A percentile compares a stretch with the other conserved stretches of the same genome.
phyloP scores from a whole-genome alignment of 2,113 vertebrate genomes.

The Heterotis niloticus region DNA sequence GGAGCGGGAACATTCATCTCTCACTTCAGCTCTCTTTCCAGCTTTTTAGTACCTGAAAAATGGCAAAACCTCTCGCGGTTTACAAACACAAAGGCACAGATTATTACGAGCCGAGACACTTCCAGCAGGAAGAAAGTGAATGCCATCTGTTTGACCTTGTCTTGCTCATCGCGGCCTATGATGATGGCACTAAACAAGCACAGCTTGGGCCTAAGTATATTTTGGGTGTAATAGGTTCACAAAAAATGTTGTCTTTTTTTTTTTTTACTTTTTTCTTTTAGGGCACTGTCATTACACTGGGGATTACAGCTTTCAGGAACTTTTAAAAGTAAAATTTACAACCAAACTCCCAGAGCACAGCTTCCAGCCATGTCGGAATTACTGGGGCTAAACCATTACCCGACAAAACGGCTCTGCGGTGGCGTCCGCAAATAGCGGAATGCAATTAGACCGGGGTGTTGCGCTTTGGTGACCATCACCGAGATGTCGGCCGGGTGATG shows the following conservation, averaged over 20 bases:
- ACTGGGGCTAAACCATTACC: neutral
- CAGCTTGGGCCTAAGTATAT: neutral
- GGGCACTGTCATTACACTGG: conserved; percentile 25
- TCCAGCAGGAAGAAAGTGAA: neutral
- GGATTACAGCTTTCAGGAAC: conserved; percentile 31
- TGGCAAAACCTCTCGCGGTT: neutral
- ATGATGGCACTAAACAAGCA: neutral
- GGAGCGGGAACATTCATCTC: neutral
- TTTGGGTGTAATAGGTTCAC: neutral
- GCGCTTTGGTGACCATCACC: neutral
- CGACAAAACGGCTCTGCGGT: conserved; percentile 9
- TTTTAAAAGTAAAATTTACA: conserved; percentile 28
- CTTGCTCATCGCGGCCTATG: neutral
- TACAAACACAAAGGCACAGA: neutral
- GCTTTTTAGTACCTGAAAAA: neutral
- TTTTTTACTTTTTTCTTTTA: conserved; percentile 18
- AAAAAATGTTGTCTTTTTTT: conserved; percentile 4
- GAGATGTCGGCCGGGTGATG: neutral
- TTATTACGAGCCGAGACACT: neutral
- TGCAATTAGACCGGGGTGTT: neutral
- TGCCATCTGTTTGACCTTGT: neutral
- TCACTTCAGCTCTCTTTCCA: no score
- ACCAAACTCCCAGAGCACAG: conserved; percentile 16
- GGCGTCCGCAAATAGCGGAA: neutral
- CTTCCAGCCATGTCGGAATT: conserved; percentile 27